These are phyloP conservation scores for Cabera pusaria DNA, from an alignment of 2,888 invertebrate species.

Conservation along the genomic window DNA sequence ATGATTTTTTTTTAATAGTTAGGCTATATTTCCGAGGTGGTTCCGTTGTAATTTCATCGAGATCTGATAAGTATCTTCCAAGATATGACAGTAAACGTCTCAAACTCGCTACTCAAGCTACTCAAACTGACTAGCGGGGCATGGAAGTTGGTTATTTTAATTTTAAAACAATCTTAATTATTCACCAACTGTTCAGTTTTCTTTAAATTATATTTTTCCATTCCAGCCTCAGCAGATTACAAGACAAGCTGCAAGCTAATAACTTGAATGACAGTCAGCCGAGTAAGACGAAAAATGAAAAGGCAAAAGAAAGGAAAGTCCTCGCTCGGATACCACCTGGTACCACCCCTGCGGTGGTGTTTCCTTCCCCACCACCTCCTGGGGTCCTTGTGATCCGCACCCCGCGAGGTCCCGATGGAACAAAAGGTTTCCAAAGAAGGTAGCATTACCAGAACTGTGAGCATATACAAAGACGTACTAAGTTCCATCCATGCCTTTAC, in stretches of 20 bases:
- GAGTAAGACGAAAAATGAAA: constrained; percentile 61
- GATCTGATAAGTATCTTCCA: too few relatives aligned
- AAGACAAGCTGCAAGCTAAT: constrained; percentile 74
- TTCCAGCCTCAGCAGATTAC: constrained; percentile 70
- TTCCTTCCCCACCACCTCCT: constrained; percentile 71
- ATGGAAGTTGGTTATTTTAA: too few relatives aligned
- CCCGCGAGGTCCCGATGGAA: constrained; percentile 92
- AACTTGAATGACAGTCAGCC: constrained; percentile 66
- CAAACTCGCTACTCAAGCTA: too few relatives aligned
- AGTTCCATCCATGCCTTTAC: constrained; percentile 53
- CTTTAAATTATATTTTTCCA: too few relatives aligned
- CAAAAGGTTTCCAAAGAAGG: constrained; percentile 77
- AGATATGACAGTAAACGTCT: too few relatives aligned
- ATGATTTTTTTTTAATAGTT: too few relatives aligned
- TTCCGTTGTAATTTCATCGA: too few relatives aligned
- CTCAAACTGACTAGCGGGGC: too few relatives aligned
- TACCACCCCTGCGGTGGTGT: constrained; percentile 58
- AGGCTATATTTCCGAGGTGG: too few relatives aligned
- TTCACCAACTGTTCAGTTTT: too few relatives aligned
- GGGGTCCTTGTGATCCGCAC: constrained; percentile 86
- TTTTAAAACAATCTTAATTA: too few relatives aligned
- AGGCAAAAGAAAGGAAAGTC: constrained; percentile 71
- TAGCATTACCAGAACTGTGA: constrained; percentile 53
- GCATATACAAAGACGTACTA: constrained; percentile 39
- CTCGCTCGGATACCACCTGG: constrained; percentile 65